Evolutionary conservation across 2,113 vertebrate species (phyloP).

Genomic region (Hypocryptadius cinnamomeus): DNA sequence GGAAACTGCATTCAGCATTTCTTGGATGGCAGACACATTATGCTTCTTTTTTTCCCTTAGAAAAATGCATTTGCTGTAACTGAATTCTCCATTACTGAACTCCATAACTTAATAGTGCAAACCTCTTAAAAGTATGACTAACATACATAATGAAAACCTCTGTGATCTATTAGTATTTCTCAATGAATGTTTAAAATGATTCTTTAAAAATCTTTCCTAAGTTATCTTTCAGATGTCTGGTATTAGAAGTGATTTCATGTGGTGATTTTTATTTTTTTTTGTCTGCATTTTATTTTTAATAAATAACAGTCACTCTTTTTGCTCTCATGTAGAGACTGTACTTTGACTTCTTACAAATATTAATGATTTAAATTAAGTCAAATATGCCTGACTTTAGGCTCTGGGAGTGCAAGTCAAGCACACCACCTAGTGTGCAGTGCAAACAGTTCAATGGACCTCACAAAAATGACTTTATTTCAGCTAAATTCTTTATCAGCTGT

Average conservation of each 20-base stretch:
- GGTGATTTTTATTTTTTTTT: not conserved
- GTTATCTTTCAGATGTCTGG: not conserved
- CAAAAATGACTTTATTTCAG: not conserved
- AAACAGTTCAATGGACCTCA: not conserved
- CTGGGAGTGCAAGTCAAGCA: slow-evolving; percentile 33
- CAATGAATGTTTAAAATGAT: not conserved
- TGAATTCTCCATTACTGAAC: not conserved
- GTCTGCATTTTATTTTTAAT: not conserved
- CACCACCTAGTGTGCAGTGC: slow-evolving; percentile 58
- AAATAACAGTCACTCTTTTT: not conserved
- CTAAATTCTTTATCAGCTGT: not conserved
- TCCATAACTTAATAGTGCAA: not conserved
- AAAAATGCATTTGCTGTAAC: not conserved
- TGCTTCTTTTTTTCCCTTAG: not conserved
- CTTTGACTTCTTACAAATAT: not conserved
- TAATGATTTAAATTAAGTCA: not conserved
- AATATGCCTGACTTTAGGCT: not conserved
- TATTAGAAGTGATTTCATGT: not conserved
- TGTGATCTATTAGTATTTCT: not conserved
- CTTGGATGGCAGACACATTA: not conserved
- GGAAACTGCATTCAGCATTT: not conserved
- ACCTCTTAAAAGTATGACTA: not conserved
- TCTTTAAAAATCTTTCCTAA: not conserved
- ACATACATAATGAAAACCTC: not conserved
- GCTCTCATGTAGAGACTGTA: not conserved